These are phyloP conservation scores for Oligia strigilis DNA, from an alignment of 2,888 invertebrate genomes.

Conservation along the genomic window DNA sequence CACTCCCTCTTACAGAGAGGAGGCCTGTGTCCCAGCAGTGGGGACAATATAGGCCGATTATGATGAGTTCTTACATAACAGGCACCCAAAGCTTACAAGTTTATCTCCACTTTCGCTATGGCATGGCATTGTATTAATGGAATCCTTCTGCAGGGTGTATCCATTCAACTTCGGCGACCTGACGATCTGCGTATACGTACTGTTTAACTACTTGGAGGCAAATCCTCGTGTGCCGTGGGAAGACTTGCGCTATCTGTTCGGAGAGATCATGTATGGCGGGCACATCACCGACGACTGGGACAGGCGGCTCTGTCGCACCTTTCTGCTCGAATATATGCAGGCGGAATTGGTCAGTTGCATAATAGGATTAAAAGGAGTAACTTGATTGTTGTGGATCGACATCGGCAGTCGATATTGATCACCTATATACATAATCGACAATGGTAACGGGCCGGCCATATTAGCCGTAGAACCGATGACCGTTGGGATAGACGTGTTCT, in stretches of 20 bases:
- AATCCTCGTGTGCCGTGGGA: slow-evolving; percentile 98
- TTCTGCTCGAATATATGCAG: slow-evolving; percentile 96
- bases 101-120: not conserved
- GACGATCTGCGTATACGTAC: slow-evolving; percentile 97
- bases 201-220: slow-evolving; percentile 97
- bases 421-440: not conserved
- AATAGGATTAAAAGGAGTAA: not conserved
- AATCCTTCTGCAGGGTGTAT: slow-evolving; percentile 88
- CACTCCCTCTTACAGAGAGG: not conserved
- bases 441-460: not conserved
- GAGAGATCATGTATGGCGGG: slow-evolving; percentile 99
- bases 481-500: not conserved
- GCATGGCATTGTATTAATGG: not conserved
- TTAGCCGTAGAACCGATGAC: not conserved
- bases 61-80: not conserved
- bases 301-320: slow-evolving; percentile 95
- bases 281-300: slow-evolving; percentile 99
- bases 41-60: not conserved
- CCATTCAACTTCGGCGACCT: slow-evolving; percentile 96
- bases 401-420: not conserved
- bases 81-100: no score
- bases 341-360: slow-evolving; percentile 92
- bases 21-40: not conserved
- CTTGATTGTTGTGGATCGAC: not conserved
- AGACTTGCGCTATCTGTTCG: slow-evolving; percentile 97